Evolutionary conservation across 2,888 invertebrate species (phyloP).

Genomic region (Drosophila seclusa): DNA sequence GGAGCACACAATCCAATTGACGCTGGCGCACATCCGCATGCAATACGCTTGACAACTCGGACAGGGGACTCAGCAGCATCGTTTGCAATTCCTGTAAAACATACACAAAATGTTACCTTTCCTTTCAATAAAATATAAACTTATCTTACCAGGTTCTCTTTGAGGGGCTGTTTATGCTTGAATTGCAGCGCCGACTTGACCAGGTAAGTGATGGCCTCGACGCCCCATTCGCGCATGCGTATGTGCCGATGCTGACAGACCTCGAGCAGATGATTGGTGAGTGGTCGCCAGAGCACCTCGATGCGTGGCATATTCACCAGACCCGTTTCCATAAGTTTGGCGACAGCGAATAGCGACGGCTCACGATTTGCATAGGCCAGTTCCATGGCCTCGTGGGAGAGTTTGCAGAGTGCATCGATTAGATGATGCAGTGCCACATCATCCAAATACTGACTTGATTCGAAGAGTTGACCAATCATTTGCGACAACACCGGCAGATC

Average conservation of each 20-base stretch:
- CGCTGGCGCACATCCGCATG: slow-evolving; percentile 97
- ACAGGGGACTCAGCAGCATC: slow-evolving; percentile 93
- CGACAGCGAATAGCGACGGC: slow-evolving; percentile 98
- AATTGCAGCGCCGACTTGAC: slow-evolving; percentile 96
- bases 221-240: slow-evolving; percentile 98
- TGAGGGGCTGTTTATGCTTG: slow-evolving; percentile 92
- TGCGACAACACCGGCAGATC: slow-evolving; percentile 96
- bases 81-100: slow-evolving; percentile 90
- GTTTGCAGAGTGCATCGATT: slow-evolving; percentile 97
- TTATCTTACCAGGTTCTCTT: slow-evolving; percentile 90
- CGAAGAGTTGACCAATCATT: slow-evolving; percentile 96
- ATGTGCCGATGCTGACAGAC: slow-evolving; percentile 98
- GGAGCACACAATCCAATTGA: slow-evolving; percentile 96
- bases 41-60: slow-evolving; percentile 94
- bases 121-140: neutral
- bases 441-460: slow-evolving; percentile 96
- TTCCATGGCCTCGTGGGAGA: slow-evolving; percentile 98
- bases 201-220: slow-evolving; percentile 97
- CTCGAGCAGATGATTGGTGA: slow-evolving; percentile 97
- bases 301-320: slow-evolving; percentile 96
- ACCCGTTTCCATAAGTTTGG: slow-evolving; percentile 98
- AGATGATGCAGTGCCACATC: slow-evolving; percentile 98
- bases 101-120: neutral
- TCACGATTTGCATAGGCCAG: slow-evolving; percentile 97
- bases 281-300: slow-evolving; percentile 97